Percentiles rank a stretch among this genome's conserved stretches.
These are phyloP conservation scores for Silurus lanzhouensis DNA, from an alignment of 2,797 vertebrate genomes.

Conservation along the genomic window DNA sequence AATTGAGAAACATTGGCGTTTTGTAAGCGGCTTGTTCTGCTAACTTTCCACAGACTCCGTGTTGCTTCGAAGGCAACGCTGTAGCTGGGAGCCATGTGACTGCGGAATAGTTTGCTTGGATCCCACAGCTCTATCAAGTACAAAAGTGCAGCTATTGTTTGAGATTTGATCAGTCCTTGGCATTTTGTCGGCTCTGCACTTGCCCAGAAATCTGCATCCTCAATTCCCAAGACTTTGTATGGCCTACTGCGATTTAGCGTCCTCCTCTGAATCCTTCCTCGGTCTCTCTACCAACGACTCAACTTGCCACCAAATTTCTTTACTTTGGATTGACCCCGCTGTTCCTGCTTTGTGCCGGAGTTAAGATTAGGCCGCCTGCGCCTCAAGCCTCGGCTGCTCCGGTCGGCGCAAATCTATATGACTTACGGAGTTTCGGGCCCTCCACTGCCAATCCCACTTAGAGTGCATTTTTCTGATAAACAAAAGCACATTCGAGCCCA, in stretches of 20 bases:
- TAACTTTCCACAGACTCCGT: constrained; percentile 51
- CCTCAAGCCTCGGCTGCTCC: constrained; percentile 69
- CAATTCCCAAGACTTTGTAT: constrained; percentile 70
- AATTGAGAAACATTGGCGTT: background rate
- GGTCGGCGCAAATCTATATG: constrained; percentile 79
- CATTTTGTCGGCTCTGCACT: constrained; percentile 58
- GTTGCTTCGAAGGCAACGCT: constrained; percentile 21
- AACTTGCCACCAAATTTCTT: constrained; percentile 67
- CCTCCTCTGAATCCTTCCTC: constrained; percentile 35
- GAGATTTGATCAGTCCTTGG: constrained; percentile 68
- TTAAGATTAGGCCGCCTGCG: constrained; percentile 71
- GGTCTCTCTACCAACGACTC: constrained; percentile 60
- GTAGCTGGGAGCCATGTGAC: constrained; percentile 18
- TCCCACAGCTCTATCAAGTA: constrained; percentile 44
- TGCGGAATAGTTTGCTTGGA: constrained; percentile 21
- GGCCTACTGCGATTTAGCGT: constrained; percentile 58
- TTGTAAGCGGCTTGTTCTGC: constrained; percentile 37
- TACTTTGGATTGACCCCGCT: constrained; percentile 78
- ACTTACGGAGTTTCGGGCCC: constrained; percentile 81
- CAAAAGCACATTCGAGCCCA: constrained; percentile 86
- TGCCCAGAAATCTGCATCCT: constrained; percentile 70
- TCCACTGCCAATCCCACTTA: constrained; percentile 82
- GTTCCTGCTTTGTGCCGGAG: constrained; percentile 72
- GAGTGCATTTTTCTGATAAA: constrained; percentile 88
- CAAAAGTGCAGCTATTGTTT: constrained; percentile 57